phyloP scores from a whole-genome alignment of 2,888 invertebrate species.

The Hofmannophila pseudospretella region DNA sequence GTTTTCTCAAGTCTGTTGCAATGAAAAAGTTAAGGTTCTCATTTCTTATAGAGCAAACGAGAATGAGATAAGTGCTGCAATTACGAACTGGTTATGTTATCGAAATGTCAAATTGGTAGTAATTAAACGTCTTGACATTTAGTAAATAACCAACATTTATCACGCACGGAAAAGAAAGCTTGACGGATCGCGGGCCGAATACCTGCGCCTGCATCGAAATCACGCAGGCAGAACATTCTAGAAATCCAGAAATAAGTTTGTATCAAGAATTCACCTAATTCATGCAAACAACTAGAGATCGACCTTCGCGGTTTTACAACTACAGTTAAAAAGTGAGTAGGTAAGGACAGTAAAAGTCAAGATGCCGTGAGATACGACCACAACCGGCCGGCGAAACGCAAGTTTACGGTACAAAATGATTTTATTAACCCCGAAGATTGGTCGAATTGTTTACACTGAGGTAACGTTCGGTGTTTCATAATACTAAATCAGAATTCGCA shows the following conservation, averaged over 20 bases:
- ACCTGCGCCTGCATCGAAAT: constrained; percentile 5
- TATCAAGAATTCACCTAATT: constrained; percentile 25
- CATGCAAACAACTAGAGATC: constrained; percentile 37
- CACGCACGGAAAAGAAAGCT: constrained; percentile 12
- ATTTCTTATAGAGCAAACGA: constrained; percentile 1
- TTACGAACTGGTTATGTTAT: constrained; percentile 9
- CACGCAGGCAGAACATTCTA: too few relatives aligned
- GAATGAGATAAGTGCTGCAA: background rate
- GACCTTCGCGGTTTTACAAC: constrained; percentile 57
- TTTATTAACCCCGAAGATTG: constrained; percentile 61
- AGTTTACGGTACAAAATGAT: constrained; percentile 55
- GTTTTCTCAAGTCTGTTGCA: background rate
- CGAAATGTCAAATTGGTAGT: constrained; percentile 12
- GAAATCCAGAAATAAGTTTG: constrained; percentile 16
- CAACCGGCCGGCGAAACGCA: constrained; percentile 33
- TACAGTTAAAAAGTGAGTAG: constrained; percentile 56
- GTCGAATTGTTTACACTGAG: constrained; percentile 45
- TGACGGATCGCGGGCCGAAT: constrained; percentile 9
- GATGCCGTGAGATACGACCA: constrained; percentile 51
- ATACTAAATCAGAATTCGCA: constrained; percentile 30
- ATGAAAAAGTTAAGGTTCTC: background rate
- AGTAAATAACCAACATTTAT: constrained; percentile 18
- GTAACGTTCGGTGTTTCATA: constrained; percentile 37
- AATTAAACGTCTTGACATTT: constrained; percentile 23
- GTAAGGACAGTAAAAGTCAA: constrained; percentile 67